Conservation (phyloP, 2,113 vertebrate species). For the Rhegmatorhina hoffmannsi region DNA sequence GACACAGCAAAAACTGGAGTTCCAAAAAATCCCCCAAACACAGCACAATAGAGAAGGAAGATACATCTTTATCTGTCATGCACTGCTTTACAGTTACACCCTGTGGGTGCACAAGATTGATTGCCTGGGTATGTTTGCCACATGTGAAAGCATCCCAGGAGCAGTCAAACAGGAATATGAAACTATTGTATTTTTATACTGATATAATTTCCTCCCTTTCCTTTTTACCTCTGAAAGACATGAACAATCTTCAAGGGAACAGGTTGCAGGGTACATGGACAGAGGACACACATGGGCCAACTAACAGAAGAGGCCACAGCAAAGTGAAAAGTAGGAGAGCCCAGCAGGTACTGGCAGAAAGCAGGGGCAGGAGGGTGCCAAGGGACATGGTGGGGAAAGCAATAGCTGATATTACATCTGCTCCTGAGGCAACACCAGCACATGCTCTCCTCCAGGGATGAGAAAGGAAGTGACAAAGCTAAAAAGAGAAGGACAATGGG, state of each 20-base stretch:
- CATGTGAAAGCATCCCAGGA: constrained; percentile 32
- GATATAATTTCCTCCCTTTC: neutral
- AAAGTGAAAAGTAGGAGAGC: neutral
- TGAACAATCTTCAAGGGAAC: neutral
- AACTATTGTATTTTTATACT: neutral
- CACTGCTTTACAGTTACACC: constrained; percentile 15
- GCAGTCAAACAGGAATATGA: neutral
- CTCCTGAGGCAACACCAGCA: neutral
- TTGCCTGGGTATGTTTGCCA: constrained; percentile 52
- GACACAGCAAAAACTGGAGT: constrained; percentile 5
- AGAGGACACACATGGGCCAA: neutral
- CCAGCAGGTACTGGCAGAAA: neutral
- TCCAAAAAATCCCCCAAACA: neutral
- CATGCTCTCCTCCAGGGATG: neutral
- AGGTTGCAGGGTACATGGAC: neutral
- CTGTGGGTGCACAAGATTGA: constrained; percentile 38
- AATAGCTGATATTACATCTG: neutral
- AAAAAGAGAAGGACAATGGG: neutral
- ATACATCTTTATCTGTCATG: constrained; percentile 45
- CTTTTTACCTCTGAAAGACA: constrained; percentile 12
- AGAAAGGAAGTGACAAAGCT: neutral
- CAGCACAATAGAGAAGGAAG: constrained; percentile 7
- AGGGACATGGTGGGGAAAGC: neutral
- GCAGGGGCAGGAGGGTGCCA: neutral
- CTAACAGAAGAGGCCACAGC: neutral